These are phyloP conservation scores for Microtus pennsylvanicus DNA, from an alignment of 2,113 vertebrate genomes.

Conservation along the genomic window DNA sequence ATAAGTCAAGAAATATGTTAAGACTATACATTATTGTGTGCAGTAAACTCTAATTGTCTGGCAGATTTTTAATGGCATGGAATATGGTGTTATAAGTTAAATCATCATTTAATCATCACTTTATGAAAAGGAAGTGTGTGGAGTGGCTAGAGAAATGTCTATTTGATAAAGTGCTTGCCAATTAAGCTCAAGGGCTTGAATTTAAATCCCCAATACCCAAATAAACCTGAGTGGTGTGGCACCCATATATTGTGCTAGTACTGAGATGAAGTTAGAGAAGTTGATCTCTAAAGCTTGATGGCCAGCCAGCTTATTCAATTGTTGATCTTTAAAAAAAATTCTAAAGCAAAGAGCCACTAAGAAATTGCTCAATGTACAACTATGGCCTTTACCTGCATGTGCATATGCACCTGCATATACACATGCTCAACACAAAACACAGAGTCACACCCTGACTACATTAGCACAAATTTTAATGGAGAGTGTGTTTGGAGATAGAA, in stretches of 20 bases:
- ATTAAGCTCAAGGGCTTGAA: not conserved
- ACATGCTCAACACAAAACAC: not conserved
- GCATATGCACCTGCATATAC: no score
- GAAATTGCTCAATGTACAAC: not conserved
- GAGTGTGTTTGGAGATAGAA: not conserved
- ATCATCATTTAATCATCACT: not conserved
- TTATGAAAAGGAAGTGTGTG: not conserved
- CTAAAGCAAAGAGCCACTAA: not conserved
- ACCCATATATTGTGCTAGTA: not conserved
- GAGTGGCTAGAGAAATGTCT: not conserved
- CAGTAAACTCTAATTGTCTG: not conserved
- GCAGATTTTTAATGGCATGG: not conserved
- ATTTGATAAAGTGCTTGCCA: not conserved
- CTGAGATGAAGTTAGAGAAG: no score
- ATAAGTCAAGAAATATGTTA: conserved; percentile 9
- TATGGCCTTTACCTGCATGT: not conserved
- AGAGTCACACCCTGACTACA: not conserved
- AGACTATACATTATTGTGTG: not conserved
- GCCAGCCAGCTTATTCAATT: not conserved
- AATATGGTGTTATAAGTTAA: not conserved
- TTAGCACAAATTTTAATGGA: not conserved
- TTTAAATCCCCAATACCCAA: not conserved
- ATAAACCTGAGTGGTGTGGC: not conserved
- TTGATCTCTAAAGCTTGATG: not conserved
- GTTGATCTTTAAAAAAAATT: not conserved